These are phyloP conservation scores for Gallinago undulata DNA, from an alignment of 2,113 vertebrate genomes.

Conservation along the genomic window DNA sequence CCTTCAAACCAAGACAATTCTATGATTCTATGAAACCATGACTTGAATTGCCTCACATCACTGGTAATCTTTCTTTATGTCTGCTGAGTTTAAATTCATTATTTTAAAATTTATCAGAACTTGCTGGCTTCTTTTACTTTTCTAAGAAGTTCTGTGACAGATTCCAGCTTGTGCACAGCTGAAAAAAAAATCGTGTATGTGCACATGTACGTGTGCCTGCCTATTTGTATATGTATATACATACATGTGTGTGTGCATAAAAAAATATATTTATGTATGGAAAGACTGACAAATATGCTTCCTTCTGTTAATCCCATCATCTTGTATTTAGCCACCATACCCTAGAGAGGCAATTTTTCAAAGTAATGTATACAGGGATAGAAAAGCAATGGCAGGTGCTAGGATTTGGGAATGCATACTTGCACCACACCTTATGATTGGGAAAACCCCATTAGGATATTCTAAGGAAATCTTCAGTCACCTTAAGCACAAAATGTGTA, in stretches of 20 bases:
- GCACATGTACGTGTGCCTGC: background rate
- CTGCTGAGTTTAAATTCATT: background rate
- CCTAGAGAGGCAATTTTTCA: background rate
- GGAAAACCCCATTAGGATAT: constrained; percentile 2
- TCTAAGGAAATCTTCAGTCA: constrained; percentile 9
- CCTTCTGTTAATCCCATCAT: background rate
- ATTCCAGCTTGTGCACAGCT: background rate
- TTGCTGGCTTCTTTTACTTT: background rate
- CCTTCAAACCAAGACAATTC: background rate
- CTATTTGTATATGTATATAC: background rate
- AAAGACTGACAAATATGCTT: background rate
- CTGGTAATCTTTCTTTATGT: background rate
- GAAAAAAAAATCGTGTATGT: background rate
- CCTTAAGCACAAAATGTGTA: background rate
- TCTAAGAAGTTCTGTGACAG: background rate
- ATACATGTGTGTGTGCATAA: background rate
- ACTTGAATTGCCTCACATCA: background rate
- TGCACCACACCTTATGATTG: background rate
- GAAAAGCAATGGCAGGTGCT: background rate
- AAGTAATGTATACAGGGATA: background rate
- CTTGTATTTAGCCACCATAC: background rate
- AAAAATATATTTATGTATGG: background rate
- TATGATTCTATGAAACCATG: accelerated
- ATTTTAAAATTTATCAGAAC: background rate
- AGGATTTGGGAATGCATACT: background rate